These are phyloP conservation scores for Eupithecia abbreviata DNA, from an alignment of 2,888 invertebrate genomes.

Conservation along the genomic window DNA sequence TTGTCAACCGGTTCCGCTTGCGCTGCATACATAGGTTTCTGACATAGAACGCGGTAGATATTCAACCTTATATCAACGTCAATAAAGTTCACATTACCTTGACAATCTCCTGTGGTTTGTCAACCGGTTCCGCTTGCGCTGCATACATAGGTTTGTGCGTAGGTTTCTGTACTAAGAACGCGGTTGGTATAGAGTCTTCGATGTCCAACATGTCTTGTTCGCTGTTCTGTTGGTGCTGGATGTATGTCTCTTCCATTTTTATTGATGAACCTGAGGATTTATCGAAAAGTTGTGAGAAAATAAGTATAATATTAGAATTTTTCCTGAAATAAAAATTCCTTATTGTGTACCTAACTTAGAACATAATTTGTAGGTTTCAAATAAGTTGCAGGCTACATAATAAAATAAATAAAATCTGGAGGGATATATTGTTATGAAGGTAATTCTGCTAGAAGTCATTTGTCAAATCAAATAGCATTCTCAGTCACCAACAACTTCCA, in stretches of 20 bases:
- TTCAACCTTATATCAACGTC: not conserved
- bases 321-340: no score
- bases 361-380: no score
- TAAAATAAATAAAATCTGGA: not conserved
- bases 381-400: no score
- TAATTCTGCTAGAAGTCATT: no score
- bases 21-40: slow-evolving; percentile 49
- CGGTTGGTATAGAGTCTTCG: slow-evolving; percentile 82
- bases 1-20: slow-evolving; percentile 48
- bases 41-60: not conserved
- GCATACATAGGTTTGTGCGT: slow-evolving; percentile 79
- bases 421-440: not conserved
- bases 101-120: slow-evolving; percentile 76
- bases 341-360: no score
- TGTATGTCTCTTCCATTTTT: slow-evolving; percentile 83
- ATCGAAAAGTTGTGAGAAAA: not conserved
- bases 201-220: slow-evolving; percentile 81
- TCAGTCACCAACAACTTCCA: no score
- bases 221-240: slow-evolving; percentile 75
- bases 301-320: no score
- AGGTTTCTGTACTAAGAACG: slow-evolving; percentile 80
- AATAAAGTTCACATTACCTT: slow-evolving; percentile 47
- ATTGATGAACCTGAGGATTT: slow-evolving; percentile 72
- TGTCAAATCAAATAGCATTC: no score
- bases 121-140: slow-evolving; percentile 69